These are phyloP conservation scores for Orchesella cincta DNA, from an alignment of 1,140 invertebrate genomes.

Conservation along the genomic window DNA sequence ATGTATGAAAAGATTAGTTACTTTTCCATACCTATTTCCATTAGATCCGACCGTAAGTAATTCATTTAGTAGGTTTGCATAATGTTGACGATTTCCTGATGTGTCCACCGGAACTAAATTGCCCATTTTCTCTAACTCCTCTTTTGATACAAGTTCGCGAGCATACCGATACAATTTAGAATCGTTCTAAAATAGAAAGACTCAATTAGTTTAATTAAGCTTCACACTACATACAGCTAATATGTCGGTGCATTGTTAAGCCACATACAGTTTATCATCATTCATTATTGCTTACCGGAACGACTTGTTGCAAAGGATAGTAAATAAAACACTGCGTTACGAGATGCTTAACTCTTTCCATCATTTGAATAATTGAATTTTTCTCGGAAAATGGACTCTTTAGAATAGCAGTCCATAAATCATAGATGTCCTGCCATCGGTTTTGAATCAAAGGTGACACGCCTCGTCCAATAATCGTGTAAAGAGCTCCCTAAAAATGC, in stretches of 20 bases:
- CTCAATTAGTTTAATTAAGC: neutral
- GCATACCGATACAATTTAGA: conserved; percentile 12
- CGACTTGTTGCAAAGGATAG: conserved; percentile 37
- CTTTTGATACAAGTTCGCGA: conserved; percentile 17
- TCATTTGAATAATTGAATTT: conserved; percentile 72
- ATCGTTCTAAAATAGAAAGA: neutral
- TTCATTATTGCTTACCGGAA: conserved; percentile 34
- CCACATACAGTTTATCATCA: neutral
- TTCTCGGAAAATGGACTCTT: conserved; percentile 76
- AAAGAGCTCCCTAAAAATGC: conserved; percentile 68
- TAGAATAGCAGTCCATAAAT: conserved; percentile 75
- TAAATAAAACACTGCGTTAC: conserved; percentile 52
- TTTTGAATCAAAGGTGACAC: conserved; percentile 56
- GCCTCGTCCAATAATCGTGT: conserved; percentile 71
- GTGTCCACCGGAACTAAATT: conserved; percentile 24
- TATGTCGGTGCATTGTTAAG: neutral
- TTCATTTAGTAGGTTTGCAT: conserved; percentile 65
- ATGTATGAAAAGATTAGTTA: conserved; percentile 23
- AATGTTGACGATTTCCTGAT: conserved; percentile 60
- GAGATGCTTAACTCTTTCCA: conserved; percentile 64
- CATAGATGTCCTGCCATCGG: conserved; percentile 72
- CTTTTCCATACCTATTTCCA: conserved; percentile 68
- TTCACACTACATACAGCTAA: neutral
- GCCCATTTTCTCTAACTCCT: conserved; percentile 8
- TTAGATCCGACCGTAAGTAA: conserved; percentile 66